Evolutionary conservation across 2,113 vertebrate genomes (phyloP).

Genomic region (Lamprotornis superbus): DNA sequence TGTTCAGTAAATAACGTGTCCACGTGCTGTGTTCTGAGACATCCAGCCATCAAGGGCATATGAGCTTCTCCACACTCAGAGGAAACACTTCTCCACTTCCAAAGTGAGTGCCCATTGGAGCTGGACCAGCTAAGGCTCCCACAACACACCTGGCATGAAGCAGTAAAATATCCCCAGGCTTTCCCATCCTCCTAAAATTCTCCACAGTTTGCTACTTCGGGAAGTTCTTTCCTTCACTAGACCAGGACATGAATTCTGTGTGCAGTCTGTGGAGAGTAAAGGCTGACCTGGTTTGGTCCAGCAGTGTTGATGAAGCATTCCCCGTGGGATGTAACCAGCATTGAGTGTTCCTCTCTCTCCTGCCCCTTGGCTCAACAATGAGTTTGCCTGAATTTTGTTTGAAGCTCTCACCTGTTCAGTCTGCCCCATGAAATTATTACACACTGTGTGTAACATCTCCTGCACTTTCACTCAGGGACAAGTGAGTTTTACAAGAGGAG

Average conservation of each 20-base stretch:
- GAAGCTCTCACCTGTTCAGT: background rate
- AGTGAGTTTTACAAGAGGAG: background rate
- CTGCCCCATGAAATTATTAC: background rate
- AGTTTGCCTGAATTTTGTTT: background rate
- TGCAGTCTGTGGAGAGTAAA: background rate
- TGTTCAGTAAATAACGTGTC: background rate
- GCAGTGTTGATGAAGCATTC: conserved; percentile 16
- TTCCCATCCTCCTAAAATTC: background rate
- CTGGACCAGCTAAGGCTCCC: background rate
- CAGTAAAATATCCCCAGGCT: background rate
- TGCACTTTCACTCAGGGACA: background rate
- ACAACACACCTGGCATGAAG: background rate
- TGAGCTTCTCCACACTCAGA: background rate
- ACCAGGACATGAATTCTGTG: background rate
- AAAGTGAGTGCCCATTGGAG: background rate
- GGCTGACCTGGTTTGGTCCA: conserved; percentile 31
- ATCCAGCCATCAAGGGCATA: background rate
- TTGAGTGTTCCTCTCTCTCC: background rate
- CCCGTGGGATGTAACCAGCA: background rate
- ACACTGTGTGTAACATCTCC: fast-evolving
- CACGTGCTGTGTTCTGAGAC: background rate
- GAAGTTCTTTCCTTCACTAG: background rate
- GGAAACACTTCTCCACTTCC: background rate
- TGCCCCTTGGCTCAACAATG: background rate
- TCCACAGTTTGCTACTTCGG: background rate